Evolutionary conservation across 2,888 invertebrate species (phyloP).

Genomic region (Drosophila kuntzei): DNA sequence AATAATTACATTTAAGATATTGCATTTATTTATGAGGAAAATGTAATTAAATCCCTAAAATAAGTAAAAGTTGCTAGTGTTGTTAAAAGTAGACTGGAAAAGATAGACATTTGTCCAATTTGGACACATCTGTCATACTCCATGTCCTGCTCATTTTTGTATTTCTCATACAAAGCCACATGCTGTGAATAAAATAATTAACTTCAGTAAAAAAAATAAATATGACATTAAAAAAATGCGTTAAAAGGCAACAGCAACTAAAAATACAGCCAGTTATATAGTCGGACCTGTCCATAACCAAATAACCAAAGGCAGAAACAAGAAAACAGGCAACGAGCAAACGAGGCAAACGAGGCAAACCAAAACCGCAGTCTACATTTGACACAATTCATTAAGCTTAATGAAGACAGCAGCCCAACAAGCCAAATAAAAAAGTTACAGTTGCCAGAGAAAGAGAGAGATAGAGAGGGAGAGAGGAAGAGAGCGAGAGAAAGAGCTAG

Average conservation of each 20-base stretch:
- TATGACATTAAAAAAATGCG: constrained; percentile 29
- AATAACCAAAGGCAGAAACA: constrained; percentile 20
- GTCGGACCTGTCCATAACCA: constrained; percentile 36
- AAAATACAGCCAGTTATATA: constrained; percentile 33
- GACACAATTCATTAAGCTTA: constrained; percentile 83
- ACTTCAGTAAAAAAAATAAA: constrained; percentile 62
- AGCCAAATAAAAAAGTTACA: constrained; percentile 47
- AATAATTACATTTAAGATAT: not conserved
- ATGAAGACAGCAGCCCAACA: constrained; percentile 71
- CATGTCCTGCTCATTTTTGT: not conserved
- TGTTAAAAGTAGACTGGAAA: not conserved
- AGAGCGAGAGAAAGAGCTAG: not conserved
- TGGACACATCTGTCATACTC: not conserved
- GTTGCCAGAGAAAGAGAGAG: constrained; percentile 15
- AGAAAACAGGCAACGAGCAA: constrained; percentile 20
- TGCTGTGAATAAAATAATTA: constrained; percentile 68
- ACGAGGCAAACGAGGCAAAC: constrained; percentile 35
- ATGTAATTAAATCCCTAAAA: not conserved
- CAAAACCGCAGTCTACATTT: constrained; percentile 62
- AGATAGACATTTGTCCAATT: not conserved
- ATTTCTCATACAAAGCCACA: constrained; percentile 16
- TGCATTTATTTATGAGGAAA: not conserved
- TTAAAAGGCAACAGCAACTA: constrained; percentile 30
- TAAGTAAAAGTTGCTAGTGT: not conserved
- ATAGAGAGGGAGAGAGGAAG: constrained; percentile 8